A percentile compares a stretch with the other conserved stretches of the same genome.
These are phyloP conservation scores for Drosophila seguyi DNA, from an alignment of 1,140 invertebrate species.

Conservation along the genomic window DNA sequence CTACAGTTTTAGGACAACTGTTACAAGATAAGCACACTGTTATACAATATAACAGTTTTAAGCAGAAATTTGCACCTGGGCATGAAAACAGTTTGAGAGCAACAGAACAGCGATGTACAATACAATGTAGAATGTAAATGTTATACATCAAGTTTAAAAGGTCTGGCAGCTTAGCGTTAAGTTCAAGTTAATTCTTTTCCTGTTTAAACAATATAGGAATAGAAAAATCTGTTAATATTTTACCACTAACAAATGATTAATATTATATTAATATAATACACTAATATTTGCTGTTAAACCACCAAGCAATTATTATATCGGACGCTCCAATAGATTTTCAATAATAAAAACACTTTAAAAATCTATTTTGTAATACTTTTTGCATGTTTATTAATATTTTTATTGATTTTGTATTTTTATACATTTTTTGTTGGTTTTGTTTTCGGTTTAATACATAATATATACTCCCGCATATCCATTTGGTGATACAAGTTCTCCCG, in stretches of 20 bases:
- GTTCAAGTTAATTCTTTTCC: background rate
- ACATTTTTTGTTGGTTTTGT: conserved; percentile 70
- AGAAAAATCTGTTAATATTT: too few relatives aligned
- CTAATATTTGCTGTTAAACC: too few relatives aligned
- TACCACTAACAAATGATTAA: too few relatives aligned
- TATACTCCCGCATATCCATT: conserved; percentile 76
- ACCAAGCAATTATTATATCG: too few relatives aligned
- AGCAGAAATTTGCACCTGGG: too few relatives aligned
- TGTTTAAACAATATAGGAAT: too few relatives aligned
- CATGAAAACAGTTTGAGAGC: background rate
- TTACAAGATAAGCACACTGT: background rate
- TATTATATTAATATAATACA: too few relatives aligned
- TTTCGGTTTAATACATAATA: conserved; percentile 71
- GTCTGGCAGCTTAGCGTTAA: background rate
- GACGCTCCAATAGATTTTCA: background rate
- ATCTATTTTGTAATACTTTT: conserved; percentile 75
- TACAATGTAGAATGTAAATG: too few relatives aligned
- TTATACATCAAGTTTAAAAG: too few relatives aligned
- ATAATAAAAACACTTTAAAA: background rate
- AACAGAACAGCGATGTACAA: background rate
- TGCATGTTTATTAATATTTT: conserved; percentile 75
- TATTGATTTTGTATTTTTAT: conserved; percentile 75
- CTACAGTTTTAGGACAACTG: conserved; percentile 3
- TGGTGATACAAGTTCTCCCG: conserved; percentile 72
- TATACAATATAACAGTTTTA: conserved; percentile 2